Evolutionary conservation across 2,888 invertebrate species (phyloP).

Genomic region (Rhaphigaster nebulosa): DNA sequence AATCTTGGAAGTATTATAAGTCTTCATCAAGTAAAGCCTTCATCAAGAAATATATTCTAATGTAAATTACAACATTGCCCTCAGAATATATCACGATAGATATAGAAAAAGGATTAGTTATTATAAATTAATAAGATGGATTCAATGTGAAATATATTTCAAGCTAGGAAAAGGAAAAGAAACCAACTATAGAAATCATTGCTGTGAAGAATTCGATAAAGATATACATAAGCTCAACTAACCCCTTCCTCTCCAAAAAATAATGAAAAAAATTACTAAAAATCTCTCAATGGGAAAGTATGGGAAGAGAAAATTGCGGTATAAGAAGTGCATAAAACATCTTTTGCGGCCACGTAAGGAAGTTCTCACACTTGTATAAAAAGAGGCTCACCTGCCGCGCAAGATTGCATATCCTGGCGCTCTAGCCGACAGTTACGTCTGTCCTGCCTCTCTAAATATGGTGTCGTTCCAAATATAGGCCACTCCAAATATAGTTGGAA

Average conservation of each 20-base stretch:
- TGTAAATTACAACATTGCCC: too few relatives aligned
- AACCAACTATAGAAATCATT: neutral
- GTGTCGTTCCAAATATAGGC: neutral
- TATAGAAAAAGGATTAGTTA: too few relatives aligned
- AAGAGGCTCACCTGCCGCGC: neutral
- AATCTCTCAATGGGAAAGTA: constrained; percentile 19
- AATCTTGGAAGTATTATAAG: too few relatives aligned
- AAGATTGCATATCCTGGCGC: neutral
- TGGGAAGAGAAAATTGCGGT: constrained; percentile 22
- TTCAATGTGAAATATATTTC: too few relatives aligned
- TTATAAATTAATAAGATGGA: too few relatives aligned
- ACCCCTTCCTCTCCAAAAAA: neutral
- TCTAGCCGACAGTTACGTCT: neutral
- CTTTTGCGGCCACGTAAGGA: neutral
- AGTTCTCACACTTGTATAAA: neutral
- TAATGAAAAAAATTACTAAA: neutral
- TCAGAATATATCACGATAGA: too few relatives aligned
- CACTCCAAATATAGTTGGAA: neutral
- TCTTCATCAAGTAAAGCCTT: too few relatives aligned
- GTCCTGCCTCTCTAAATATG: neutral
- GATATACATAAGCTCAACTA: neutral
- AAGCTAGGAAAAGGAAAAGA: neutral
- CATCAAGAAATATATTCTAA: too few relatives aligned
- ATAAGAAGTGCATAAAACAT: constrained; percentile 2
- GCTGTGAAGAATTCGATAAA: neutral